These are phyloP conservation scores for Ondatra zibethicus DNA, from an alignment of 2,113 vertebrate species.

Conservation along the genomic window DNA sequence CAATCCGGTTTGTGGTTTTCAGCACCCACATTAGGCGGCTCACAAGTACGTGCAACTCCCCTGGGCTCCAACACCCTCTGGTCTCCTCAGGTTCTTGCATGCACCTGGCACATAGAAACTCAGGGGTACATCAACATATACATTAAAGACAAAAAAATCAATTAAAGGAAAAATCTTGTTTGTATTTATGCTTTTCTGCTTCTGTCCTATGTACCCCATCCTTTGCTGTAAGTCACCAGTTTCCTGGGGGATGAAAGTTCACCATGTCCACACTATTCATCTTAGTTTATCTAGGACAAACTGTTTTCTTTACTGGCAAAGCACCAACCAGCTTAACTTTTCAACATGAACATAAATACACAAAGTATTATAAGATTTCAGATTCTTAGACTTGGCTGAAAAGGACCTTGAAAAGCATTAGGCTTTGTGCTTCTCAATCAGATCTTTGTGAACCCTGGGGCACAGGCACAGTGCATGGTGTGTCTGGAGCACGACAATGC, in stretches of 20 bases:
- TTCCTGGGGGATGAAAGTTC: background rate
- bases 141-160: background rate
- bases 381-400: background rate
- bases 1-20: background rate
- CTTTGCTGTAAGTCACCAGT: background rate
- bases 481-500: background rate
- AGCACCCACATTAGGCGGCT: background rate
- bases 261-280: background rate
- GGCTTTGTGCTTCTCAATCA: background rate
- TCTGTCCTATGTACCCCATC: background rate
- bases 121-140: background rate
- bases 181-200: background rate
- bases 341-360: background rate
- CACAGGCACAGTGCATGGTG: background rate
- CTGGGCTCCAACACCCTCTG: background rate
- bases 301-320: constrained; percentile 33
- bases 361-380: background rate
- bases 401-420: background rate
- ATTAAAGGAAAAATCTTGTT: background rate
- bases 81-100: background rate
- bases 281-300: background rate
- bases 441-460: background rate
- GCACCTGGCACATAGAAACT: background rate
- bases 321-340: constrained; percentile 2
- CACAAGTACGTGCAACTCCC: background rate